Conservation (phyloP, 2,113 vertebrate species). For the Rattus norvegicus region DNA sequence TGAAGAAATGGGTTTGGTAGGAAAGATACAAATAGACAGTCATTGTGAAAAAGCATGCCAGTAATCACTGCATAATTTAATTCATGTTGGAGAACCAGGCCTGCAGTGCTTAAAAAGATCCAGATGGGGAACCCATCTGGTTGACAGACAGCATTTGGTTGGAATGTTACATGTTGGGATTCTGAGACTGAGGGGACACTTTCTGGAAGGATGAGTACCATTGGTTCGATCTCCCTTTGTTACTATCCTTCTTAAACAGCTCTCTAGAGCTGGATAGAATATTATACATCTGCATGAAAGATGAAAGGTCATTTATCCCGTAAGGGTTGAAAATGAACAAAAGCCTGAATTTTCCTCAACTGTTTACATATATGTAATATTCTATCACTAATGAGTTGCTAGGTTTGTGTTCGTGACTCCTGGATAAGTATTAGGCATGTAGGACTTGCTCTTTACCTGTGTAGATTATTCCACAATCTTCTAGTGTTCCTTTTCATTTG, state of each 20-base stretch:
- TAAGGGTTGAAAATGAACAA: background rate
- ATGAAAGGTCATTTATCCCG: background rate
- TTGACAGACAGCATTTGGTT: background rate
- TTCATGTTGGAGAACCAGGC: background rate
- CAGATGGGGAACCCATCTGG: background rate
- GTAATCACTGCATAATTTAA: background rate
- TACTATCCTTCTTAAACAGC: background rate
- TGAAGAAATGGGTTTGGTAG: background rate
- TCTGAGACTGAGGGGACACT: background rate
- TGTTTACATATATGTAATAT: background rate
- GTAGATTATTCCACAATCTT: background rate
- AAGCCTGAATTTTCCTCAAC: constrained; percentile 3
- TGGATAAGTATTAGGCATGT: background rate
- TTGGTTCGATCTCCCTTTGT: background rate
- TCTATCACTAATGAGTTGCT: background rate
- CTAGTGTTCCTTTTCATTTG: background rate
- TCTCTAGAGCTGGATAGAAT: background rate
- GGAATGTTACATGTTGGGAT: background rate
- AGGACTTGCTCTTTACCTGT: background rate
- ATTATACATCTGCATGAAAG: background rate
- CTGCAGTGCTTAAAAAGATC: background rate
- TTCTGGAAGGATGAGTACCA: background rate
- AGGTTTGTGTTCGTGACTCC: background rate
- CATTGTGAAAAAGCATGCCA: background rate
- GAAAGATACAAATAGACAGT: background rate